phyloP scores from a whole-genome alignment of 2,113 vertebrate species.

The Alosa alosa region DNA sequence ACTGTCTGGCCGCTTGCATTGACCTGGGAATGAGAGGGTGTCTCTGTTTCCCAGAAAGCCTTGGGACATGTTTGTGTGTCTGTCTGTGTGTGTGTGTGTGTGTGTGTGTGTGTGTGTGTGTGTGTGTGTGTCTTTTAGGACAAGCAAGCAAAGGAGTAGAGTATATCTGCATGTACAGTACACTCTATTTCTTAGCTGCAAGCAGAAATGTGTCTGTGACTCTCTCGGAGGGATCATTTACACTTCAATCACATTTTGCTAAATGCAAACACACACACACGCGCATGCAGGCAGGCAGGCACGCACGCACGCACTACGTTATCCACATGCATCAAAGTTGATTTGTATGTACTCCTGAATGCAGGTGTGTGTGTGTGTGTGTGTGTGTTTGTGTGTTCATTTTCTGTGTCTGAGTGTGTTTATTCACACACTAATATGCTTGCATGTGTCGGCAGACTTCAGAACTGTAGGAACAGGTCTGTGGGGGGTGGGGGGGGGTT shows the following conservation, averaged over 20 bases:
- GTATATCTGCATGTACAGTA: not conserved
- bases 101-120: not conserved
- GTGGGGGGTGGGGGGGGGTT: not conserved
- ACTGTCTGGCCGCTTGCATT: not conserved
- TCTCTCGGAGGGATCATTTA: not conserved
- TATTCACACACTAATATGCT: not conserved
- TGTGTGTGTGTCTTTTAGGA: not conserved
- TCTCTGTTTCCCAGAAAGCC: not conserved
- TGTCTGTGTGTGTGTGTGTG: not conserved
- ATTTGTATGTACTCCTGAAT: not conserved
- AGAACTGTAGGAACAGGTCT: conserved; percentile 21
- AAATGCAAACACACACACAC: not conserved
- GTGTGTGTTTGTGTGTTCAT: not conserved
- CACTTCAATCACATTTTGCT: not conserved
- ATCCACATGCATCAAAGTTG: too few species aligned
- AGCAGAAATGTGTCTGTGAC: not conserved
- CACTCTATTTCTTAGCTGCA: not conserved
- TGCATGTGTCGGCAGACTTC: not conserved
- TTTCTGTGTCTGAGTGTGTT: not conserved
- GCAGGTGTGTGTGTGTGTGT: conserved; percentile 2
- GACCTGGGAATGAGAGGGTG: not conserved
- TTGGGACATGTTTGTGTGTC: not conserved
- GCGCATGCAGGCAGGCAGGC: not conserved
- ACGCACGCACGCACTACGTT: too few species aligned
- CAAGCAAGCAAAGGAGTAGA: too few species aligned